These are phyloP conservation scores for Papilio demoleus DNA, from an alignment of 2,888 invertebrate genomes.

Conservation along the genomic window DNA sequence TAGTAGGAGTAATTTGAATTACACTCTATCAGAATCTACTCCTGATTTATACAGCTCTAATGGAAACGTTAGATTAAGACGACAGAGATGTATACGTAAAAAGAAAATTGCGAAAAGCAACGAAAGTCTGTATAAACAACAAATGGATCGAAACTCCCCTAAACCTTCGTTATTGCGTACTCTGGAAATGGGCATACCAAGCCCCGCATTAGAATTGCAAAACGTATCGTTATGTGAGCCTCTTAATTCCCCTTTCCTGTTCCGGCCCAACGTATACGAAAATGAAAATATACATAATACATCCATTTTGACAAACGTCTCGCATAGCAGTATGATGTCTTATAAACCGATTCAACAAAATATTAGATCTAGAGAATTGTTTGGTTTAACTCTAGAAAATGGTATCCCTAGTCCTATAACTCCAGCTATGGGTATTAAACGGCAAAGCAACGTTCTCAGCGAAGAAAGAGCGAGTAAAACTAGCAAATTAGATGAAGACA, in stretches of 20 bases:
- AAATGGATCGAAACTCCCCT: constrained; percentile 54
- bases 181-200: constrained; percentile 75
- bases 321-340: constrained; percentile 73
- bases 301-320: constrained; percentile 67
- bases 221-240: constrained; percentile 68
- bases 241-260: constrained; percentile 56
- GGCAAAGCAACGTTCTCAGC: constrained; percentile 72
- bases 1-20: constrained; percentile 57
- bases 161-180: constrained; percentile 68
- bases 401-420: constrained; percentile 82
- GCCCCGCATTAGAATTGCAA: constrained; percentile 68
- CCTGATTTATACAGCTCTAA: constrained; percentile 66
- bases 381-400: constrained; percentile 75
- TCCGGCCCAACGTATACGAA: constrained; percentile 41
- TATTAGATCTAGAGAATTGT: constrained; percentile 66
- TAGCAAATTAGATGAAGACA: constrained; percentile 79
- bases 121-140: constrained; percentile 65
- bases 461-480: constrained; percentile 77
- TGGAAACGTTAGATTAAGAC: constrained; percentile 72
- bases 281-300: constrained; percentile 50
- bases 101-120: constrained; percentile 77
- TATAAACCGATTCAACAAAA: constrained; percentile 59
- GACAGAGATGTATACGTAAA: constrained; percentile 84
- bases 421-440: constrained; percentile 70
- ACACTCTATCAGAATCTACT: constrained; percentile 67